Conservation (phyloP, 2,888 invertebrate genomes). For the Agrochola litura region DNA sequence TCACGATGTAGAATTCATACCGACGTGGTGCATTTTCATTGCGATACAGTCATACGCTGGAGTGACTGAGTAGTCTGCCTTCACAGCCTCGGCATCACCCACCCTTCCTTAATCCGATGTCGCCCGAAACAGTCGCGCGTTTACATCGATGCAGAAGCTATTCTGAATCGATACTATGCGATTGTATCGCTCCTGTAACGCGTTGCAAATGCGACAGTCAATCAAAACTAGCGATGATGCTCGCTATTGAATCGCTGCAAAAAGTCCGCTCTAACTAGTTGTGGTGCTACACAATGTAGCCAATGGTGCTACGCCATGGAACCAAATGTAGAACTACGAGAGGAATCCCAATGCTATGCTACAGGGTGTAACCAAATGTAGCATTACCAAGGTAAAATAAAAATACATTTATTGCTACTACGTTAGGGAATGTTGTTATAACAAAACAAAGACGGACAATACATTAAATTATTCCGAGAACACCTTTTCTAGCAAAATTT, state of each 20-base stretch:
- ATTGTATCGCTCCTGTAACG: not conserved
- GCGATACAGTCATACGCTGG: too few relatives aligned
- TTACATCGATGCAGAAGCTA: not conserved
- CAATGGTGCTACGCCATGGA: not conserved
- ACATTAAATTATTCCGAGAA: conserved; percentile 34
- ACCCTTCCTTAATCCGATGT: not conserved
- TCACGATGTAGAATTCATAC: not conserved
- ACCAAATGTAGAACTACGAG: not conserved
- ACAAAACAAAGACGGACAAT: conserved; percentile 20
- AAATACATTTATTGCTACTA: not conserved
- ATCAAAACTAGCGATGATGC: not conserved
- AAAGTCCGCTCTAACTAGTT: not conserved
- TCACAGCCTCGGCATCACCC: not conserved
- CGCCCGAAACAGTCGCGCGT: not conserved
- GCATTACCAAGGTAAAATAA: not conserved
- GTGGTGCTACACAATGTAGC: not conserved
- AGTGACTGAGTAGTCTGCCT: not conserved
- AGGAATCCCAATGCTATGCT: not conserved
- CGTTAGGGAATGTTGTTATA: not conserved
- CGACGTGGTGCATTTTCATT: too few relatives aligned
- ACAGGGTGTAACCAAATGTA: not conserved
- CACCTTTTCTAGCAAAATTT: conserved; percentile 32
- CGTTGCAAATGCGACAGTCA: not conserved
- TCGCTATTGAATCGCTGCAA: not conserved
- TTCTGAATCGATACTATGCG: not conserved